These are phyloP conservation scores for Pterostichus niger DNA, from an alignment of 2,888 invertebrate genomes.

Conservation along the genomic window DNA sequence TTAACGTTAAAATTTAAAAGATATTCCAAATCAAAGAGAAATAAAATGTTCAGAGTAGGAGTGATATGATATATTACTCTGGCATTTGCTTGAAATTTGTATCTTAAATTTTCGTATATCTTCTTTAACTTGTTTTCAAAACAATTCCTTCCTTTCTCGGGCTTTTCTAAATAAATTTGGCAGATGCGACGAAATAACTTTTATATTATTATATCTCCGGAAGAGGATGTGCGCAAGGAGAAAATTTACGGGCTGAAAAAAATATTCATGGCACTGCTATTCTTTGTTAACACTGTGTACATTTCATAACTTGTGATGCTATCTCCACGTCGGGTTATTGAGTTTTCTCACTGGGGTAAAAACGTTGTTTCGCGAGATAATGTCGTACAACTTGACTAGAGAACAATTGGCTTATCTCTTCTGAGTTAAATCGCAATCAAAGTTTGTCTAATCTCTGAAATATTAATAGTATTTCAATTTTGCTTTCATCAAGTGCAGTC, in stretches of 20 bases:
- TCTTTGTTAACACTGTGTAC: constrained; percentile 59
- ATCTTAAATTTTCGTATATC: constrained; percentile 55
- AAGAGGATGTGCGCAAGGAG: constrained; percentile 54
- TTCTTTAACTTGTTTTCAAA: constrained; percentile 63
- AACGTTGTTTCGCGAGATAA: constrained; percentile 55
- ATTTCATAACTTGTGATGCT: constrained; percentile 59
- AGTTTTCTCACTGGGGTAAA: constrained; percentile 49
- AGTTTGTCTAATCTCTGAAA: constrained; percentile 16
- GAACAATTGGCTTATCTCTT: constrained; percentile 37
- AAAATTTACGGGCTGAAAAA: constrained; percentile 64
- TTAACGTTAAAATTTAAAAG: too few relatives aligned
- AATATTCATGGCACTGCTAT: constrained; percentile 60
- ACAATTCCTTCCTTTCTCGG: constrained; percentile 57
- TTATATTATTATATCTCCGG: constrained; percentile 65
- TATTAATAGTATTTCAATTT: constrained; percentile 41
- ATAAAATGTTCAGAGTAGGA: too few relatives aligned
- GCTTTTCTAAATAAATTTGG: constrained; percentile 64
- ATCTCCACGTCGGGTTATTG: constrained; percentile 49
- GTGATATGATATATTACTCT: constrained; percentile 4
- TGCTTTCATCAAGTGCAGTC: neutral
- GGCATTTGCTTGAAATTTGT: constrained; percentile 23
- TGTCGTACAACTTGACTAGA: constrained; percentile 31
- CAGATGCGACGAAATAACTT: constrained; percentile 64
- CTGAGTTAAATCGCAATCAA: constrained; percentile 23
- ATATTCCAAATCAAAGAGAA: too few relatives aligned